A percentile compares a stretch with the other conserved stretches of the same genome.
phyloP scores from a whole-genome alignment of 2,797 vertebrate genomes.

The Paramormyrops hopkinsi region DNA sequence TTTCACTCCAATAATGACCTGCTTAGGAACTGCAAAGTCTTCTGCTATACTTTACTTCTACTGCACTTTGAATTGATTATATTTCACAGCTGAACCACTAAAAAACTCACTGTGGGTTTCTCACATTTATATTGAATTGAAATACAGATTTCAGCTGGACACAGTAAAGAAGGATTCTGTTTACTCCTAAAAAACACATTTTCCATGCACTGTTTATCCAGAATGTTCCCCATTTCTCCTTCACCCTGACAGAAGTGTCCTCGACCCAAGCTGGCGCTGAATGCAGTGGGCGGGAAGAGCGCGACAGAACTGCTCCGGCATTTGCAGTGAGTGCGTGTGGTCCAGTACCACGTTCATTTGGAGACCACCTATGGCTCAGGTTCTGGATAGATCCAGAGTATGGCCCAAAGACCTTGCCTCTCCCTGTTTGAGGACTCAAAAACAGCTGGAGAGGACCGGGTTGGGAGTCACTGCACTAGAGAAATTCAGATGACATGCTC shows the following conservation, averaged over 20 bases:
- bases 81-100: background rate
- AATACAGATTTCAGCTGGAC: background rate
- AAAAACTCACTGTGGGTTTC: background rate
- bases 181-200: background rate
- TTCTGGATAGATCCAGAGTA: background rate
- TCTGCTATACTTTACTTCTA: background rate
- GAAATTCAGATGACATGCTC: background rate
- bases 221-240: background rate
- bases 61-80: background rate
- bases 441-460: background rate
- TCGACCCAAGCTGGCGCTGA: constrained; percentile 80
- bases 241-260: constrained; percentile 58
- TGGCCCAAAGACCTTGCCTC: background rate
- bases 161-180: background rate
- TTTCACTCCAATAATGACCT: background rate
- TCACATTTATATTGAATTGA: background rate
- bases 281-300: constrained; percentile 87
- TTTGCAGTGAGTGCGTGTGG: constrained; percentile 69
- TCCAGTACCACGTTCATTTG: background rate
- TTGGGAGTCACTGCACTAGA: background rate
- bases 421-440: background rate
- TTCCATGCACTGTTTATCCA: background rate
- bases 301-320: constrained; percentile 86
- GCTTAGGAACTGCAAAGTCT: background rate
- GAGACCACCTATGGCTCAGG: background rate